These are phyloP conservation scores for Latrodectus elegans DNA, from an alignment of 2,888 invertebrate species.

Conservation along the genomic window DNA sequence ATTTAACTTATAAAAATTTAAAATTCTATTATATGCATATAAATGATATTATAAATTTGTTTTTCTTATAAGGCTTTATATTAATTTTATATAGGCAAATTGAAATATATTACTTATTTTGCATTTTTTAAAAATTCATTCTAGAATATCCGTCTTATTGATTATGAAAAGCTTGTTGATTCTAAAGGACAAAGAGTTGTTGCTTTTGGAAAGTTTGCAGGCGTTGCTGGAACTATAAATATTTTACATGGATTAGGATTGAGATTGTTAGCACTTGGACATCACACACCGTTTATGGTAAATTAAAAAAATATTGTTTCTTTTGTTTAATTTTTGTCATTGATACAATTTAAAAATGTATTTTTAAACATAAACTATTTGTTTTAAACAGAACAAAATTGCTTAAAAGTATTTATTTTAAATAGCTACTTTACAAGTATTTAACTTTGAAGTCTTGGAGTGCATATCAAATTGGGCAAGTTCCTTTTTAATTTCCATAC, in stretches of 20 bases:
- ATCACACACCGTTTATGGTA: constrained; percentile 99
- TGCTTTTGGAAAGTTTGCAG: constrained; percentile 98
- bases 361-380: too few relatives aligned
- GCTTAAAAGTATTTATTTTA: neutral
- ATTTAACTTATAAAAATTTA: too few relatives aligned
- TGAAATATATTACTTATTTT: too few relatives aligned
- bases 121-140: neutral
- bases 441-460: constrained; percentile 34
- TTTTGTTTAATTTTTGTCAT: neutral
- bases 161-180: constrained; percentile 97
- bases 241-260: constrained; percentile 97
- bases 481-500: too few relatives aligned
- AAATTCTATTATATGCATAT: too few relatives aligned
- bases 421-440: neutral
- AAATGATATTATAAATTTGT: too few relatives aligned
- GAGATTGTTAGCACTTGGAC: constrained; percentile 93
- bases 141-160: constrained; percentile 93
- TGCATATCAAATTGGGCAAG: neutral
- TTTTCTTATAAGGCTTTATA: too few relatives aligned
- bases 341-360: too few relatives aligned
- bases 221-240: constrained; percentile 98
- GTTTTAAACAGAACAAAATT: neutral
- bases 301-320: constrained; percentile 58
- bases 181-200: constrained; percentile 91
- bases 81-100: too few relatives aligned